Percentiles rank a stretch among this genome's conserved stretches.
phyloP scores from a whole-genome alignment of 2,797 vertebrate species.

The Morelia viridis region DNA sequence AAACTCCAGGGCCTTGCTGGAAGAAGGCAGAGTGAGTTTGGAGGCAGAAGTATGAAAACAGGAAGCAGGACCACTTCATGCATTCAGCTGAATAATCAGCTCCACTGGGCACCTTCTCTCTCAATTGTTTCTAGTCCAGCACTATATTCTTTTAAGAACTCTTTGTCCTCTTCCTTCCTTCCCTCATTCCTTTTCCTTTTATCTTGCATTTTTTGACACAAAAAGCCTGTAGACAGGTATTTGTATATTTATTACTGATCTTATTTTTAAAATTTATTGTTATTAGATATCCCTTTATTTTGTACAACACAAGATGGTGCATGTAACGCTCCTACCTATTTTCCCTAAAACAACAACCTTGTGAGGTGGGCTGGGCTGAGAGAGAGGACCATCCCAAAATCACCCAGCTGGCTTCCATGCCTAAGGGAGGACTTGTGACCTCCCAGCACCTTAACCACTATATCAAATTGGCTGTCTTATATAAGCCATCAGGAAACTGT shows the following conservation, averaged over 20 bases:
- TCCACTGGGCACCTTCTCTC: not conserved
- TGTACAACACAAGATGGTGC: not conserved
- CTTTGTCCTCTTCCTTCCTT: not conserved
- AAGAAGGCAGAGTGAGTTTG: not conserved
- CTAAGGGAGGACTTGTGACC: not conserved
- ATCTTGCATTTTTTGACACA: not conserved
- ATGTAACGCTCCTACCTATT: not conserved
- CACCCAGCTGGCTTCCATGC: not conserved
- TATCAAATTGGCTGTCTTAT: not conserved
- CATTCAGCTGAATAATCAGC: not conserved
- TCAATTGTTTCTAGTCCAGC: not conserved
- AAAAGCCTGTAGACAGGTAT: not conserved
- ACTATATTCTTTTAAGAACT: not conserved
- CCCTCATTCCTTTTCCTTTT: not conserved
- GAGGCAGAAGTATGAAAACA: not conserved
- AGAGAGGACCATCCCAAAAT: not conserved
- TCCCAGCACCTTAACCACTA: not conserved
- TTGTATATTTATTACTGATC: not conserved
- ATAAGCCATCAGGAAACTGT: not conserved
- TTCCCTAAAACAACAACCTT: not conserved
- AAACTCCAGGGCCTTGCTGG: not conserved
- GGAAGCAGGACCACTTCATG: not conserved
- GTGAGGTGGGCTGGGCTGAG: not conserved
- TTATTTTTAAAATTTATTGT: not conserved
- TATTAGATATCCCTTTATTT: not conserved